Conservation (phyloP, 2,888 invertebrate genomes). For the Ectemnius lituratus region DNA sequence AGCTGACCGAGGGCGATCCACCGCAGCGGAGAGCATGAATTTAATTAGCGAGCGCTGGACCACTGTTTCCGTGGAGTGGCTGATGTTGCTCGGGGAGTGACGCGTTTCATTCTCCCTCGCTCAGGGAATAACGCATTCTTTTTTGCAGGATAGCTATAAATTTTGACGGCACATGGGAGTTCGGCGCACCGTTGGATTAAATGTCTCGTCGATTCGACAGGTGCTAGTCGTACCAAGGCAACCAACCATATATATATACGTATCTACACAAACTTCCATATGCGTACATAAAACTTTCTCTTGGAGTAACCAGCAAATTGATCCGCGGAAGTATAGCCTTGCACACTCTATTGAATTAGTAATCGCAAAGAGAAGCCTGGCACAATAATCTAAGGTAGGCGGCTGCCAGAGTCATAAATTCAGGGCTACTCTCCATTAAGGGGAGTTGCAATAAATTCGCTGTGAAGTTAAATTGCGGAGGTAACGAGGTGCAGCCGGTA, state of each 20-base stretch:
- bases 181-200: too few species aligned
- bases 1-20: slow-evolving; percentile 5
- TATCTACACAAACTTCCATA: too few species aligned
- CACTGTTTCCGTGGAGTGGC: slow-evolving; percentile 2
- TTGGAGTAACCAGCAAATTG: background rate
- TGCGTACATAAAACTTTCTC: background rate
- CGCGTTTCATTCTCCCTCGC: slow-evolving; percentile 17
- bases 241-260: too few species aligned
- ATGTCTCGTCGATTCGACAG: too few species aligned
- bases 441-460: slow-evolving; percentile 5
- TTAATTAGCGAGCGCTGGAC: slow-evolving; percentile 33
- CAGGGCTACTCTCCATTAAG: slow-evolving; percentile 3
- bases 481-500: slow-evolving; percentile 19
- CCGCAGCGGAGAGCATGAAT: slow-evolving; percentile 21
- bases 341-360: background rate
- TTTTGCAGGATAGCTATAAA: background rate
- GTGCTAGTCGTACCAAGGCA: too few species aligned
- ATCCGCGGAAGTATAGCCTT: background rate
- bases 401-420: slow-evolving; percentile 1
- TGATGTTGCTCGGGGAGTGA: slow-evolving; percentile 18
- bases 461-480: slow-evolving; percentile 13
- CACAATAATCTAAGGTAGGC: background rate
- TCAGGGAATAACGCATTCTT: slow-evolving; percentile 16
- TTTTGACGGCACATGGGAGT: too few species aligned
- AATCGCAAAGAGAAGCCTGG: background rate